These are phyloP conservation scores for Hepsetus odoe DNA, from an alignment of 2,113 vertebrate genomes.

Conservation along the genomic window DNA sequence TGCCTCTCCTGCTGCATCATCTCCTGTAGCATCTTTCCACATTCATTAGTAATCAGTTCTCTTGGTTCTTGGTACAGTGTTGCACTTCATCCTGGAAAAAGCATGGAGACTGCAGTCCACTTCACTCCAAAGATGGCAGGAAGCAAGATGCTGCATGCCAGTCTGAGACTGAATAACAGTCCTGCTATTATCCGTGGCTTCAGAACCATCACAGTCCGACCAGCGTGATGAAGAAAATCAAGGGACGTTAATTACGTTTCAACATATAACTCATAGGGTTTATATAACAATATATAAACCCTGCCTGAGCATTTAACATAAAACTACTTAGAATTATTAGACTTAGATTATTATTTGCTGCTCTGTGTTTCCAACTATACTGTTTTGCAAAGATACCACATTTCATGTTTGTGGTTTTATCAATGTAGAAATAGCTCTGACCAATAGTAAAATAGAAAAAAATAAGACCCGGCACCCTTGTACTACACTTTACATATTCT, in stretches of 20 bases:
- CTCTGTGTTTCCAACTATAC: too few relatives aligned
- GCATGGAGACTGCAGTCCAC: background rate
- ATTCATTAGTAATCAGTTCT: background rate
- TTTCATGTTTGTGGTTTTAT: too few relatives aligned
- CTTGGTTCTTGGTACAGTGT: background rate
- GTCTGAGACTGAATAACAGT: slow-evolving; percentile 6
- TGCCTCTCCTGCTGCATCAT: too few relatives aligned
- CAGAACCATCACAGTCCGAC: slow-evolving; percentile 32
- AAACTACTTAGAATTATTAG: too few relatives aligned
- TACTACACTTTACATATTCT: background rate
- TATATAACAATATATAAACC: too few relatives aligned
- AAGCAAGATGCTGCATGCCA: slow-evolving; percentile 46
- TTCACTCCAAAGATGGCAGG: slow-evolving; percentile 47
- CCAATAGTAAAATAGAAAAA: background rate
- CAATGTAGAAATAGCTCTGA: background rate
- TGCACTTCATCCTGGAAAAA: slow-evolving; percentile 32
- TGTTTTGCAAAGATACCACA: too few relatives aligned
- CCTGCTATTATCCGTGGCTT: slow-evolving; percentile 36
- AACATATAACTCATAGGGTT: background rate
- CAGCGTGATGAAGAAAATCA: background rate
- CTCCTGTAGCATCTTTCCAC: background rate
- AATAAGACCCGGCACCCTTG: too few relatives aligned
- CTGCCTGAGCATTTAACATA: too few relatives aligned
- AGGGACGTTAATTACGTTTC: background rate
- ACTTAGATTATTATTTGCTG: too few relatives aligned